A percentile compares a stretch with the other conserved stretches of the same genome.
Conservation (phyloP, 2,797 vertebrate species). For the Lateolabrax maculatus region DNA sequence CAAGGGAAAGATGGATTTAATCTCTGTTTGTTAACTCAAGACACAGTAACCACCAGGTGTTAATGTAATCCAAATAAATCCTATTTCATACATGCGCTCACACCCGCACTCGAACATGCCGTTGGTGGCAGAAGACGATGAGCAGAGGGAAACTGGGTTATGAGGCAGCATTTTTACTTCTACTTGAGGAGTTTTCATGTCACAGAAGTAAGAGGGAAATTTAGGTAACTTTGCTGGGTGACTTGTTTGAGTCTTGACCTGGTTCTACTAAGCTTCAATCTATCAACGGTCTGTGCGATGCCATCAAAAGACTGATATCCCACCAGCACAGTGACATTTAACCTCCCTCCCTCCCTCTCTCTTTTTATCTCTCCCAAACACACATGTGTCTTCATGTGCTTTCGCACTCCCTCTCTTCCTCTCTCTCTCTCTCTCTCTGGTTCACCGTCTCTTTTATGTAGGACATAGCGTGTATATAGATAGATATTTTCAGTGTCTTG, state of each 20-base stretch:
- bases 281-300: conserved; percentile 45
- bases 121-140: neutral
- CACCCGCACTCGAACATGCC: neutral
- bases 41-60: conserved; percentile 31
- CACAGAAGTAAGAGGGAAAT: conserved; percentile 41
- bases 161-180: conserved; percentile 46
- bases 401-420: conserved; percentile 39
- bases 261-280: conserved; percentile 54
- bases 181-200: conserved; percentile 30
- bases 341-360: conserved; percentile 50
- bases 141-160: conserved; percentile 36
- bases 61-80: conserved; percentile 44
- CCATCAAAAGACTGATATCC: conserved; percentile 60
- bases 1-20: conserved; percentile 18
- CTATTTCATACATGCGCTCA: neutral
- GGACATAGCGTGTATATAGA: conserved; percentile 87
- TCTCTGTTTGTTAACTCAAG: conserved; percentile 25
- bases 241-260: conserved; percentile 61
- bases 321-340: conserved; percentile 67
- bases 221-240: conserved; percentile 59
- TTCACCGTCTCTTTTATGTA: conserved; percentile 83
- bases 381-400: conserved; percentile 51
- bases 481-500: conserved; percentile 88
- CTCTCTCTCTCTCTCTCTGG: conserved; percentile 51
- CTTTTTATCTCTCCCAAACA: conserved; percentile 62